A percentile compares a stretch with the other conserved stretches of the same genome.
phyloP scores from a whole-genome alignment of 2,888 invertebrate genomes.

The Patella depressa region DNA sequence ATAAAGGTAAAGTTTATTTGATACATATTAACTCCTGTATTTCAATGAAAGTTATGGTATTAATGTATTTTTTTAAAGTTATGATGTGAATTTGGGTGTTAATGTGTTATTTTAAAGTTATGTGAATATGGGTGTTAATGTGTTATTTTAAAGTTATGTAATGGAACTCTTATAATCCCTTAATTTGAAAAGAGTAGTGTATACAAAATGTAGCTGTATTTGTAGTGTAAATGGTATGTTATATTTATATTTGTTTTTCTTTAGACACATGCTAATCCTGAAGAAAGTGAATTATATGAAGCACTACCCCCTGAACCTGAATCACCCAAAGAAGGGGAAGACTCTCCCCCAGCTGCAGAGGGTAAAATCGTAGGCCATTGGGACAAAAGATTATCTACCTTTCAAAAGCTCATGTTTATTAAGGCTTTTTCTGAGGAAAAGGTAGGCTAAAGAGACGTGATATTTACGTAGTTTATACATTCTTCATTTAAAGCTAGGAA shows the following conservation, averaged over 20 bases:
- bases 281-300: constrained; percentile 49
- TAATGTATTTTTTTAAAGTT: too few relatives aligned
- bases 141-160: too few relatives aligned
- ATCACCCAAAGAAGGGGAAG: constrained; percentile 37
- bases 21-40: not conserved
- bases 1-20: constrained; percentile 39
- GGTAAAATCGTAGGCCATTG: constrained; percentile 74
- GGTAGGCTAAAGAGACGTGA: constrained; percentile 50
- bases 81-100: too few relatives aligned
- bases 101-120: too few relatives aligned
- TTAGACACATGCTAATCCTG: constrained; percentile 66
- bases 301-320: constrained; percentile 57
- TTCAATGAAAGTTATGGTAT: too few relatives aligned
- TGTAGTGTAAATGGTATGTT: too few relatives aligned
- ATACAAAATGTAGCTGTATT: too few relatives aligned
- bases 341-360: constrained; percentile 42
- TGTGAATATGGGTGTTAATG: too few relatives aligned
- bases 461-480: not conserved
- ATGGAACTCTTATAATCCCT: too few relatives aligned
- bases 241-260: too few relatives aligned
- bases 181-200: too few relatives aligned
- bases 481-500: too few relatives aligned
- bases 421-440: constrained; percentile 85
- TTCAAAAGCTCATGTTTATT: constrained; percentile 86
- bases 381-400: constrained; percentile 78